These are phyloP conservation scores for Oxycera nigricornis DNA, from an alignment of 2,888 invertebrate species.

Conservation along the genomic window DNA sequence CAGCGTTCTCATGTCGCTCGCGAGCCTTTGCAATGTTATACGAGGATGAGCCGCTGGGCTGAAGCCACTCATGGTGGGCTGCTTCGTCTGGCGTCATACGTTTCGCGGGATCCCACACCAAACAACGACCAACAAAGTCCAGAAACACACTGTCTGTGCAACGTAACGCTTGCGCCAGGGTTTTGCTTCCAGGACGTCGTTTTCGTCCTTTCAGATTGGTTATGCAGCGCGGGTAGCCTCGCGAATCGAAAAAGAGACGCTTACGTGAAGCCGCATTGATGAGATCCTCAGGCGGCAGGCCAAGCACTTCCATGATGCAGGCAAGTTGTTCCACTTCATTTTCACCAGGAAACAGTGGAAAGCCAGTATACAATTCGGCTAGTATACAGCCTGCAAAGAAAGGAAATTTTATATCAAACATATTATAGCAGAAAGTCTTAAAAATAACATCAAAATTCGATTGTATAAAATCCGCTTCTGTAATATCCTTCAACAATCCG, in stretches of 20 bases:
- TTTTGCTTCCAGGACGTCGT: slow-evolving; percentile 84
- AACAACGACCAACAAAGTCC: slow-evolving; percentile 87
- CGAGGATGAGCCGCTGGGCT: slow-evolving; percentile 64
- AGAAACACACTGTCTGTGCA: slow-evolving; percentile 89
- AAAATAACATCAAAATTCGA: no score
- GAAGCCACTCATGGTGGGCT: slow-evolving; percentile 85
- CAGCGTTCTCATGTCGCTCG: slow-evolving; percentile 48
- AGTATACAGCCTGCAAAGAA: slow-evolving; percentile 81
- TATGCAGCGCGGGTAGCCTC: slow-evolving; percentile 88
- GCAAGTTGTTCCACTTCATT: slow-evolving; percentile 96
- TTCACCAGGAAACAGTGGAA: slow-evolving; percentile 95
- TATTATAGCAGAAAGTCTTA: no score
- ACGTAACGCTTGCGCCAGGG: slow-evolving; percentile 80
- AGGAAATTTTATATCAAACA: neutral
- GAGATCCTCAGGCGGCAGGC: slow-evolving; percentile 86
- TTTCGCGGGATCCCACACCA: slow-evolving; percentile 93
- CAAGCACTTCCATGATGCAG: slow-evolving; percentile 95
- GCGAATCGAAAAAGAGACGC: slow-evolving; percentile 85
- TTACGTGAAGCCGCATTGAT: slow-evolving; percentile 85
- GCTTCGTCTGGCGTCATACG: slow-evolving; percentile 93
- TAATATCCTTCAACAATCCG: no score
- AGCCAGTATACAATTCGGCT: slow-evolving; percentile 94
- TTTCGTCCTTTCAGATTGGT: slow-evolving; percentile 94
- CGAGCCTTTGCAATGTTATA: slow-evolving; percentile 52
- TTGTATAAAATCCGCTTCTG: no score